A percentile compares a stretch with the other conserved stretches of the same genome.
These are phyloP conservation scores for Casuarius casuarius DNA, from an alignment of 2,113 vertebrate genomes.

Conservation along the genomic window DNA sequence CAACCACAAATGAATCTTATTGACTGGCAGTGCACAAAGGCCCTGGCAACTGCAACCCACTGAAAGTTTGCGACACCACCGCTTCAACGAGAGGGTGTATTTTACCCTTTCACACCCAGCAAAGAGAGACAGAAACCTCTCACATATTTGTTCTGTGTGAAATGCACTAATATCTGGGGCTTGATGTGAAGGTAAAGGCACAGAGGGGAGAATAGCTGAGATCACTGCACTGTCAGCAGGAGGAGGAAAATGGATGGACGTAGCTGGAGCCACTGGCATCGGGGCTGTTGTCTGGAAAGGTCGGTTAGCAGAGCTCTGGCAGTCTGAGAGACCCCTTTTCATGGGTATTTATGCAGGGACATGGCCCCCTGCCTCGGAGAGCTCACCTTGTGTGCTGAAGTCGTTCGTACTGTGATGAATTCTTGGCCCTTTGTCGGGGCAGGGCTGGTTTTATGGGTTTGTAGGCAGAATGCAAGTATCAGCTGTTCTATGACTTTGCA, in stretches of 20 bases:
- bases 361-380: neutral
- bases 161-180: neutral
- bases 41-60: fast-evolving
- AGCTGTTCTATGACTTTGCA: neutral
- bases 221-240: fast-evolving
- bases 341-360: neutral
- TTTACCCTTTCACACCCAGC: neutral
- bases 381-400: neutral
- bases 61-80: neutral
- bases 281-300: neutral
- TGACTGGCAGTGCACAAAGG: neutral
- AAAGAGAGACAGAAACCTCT: neutral
- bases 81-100: neutral
- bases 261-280: neutral
- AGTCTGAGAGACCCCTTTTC: neutral
- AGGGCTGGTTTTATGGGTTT: neutral
- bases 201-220: neutral
- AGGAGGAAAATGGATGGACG: neutral
- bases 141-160: fast-evolving
- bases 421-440: neutral
- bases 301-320: neutral
- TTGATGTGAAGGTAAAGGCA: neutral
- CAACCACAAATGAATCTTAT: neutral
- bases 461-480: neutral
- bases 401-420: neutral